Evolutionary conservation across 2,113 vertebrate genomes (phyloP), one percentile per base, ranked within the genome.

Genomic region (Mastomys natalensis): DNA sequence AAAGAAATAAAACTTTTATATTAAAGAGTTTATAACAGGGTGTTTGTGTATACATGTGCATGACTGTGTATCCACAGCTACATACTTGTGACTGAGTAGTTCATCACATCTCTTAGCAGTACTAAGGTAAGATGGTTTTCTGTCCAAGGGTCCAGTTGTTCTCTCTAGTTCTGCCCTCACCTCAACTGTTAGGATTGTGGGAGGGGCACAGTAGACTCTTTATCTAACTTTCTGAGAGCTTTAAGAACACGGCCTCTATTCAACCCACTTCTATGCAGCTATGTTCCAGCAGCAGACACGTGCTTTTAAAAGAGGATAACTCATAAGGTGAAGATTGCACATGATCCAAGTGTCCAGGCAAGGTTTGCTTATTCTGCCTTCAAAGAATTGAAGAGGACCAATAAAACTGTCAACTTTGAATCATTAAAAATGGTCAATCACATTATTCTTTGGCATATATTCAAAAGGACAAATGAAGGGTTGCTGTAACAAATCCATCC

Each of bases 371-470:
- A 53, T 81, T n/a, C 73, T 82, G 40, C 40, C 81, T 85, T 91
- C 64, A 53, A 40, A 89, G 77, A 76, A 89, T 1, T 89, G 82
- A 95, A 93, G 62, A 96, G 62, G 86, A 89, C 43, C 73, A 82
- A 96, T 90, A 91, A 96, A 96, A 97, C 66, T 92, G 81, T 55
- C 66, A 91, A 74, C n/a, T 37, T 91, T 93, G 40, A 85, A 84
- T 85, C 64, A 70, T 85, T 86, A 89, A 89, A 88, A 87, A 87
- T 90, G 43, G 97, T 81, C 16, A 51, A 93, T 89, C 9, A 55
- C 21, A 37, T 26, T 82, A 29, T 87, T 90, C 53, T 87, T 88
- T 62, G 53, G 62, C 1, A 60, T 92, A 93, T 90, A 92, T 82
- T 94, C 53, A 93, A 43, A 89, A 86, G 22, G n/a, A n/a, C 86